Base-by-base conservation (phyloP, 2,888 invertebrate species). In the Sesia apiformis region DNA sequence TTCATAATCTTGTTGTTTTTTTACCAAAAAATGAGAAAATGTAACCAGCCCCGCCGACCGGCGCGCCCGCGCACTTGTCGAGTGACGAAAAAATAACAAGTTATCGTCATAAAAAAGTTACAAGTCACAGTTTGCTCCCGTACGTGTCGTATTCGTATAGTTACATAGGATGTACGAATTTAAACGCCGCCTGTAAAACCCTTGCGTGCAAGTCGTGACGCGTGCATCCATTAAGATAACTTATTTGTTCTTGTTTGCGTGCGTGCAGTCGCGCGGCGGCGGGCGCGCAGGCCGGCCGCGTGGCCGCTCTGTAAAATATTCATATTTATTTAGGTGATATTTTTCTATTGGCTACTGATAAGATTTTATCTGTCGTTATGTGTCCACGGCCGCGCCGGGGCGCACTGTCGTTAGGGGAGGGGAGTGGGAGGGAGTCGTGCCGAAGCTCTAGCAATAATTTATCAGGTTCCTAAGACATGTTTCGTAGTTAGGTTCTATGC, bases 271-370 rank as follows among this genome's bases (percentile, higher is more conserved):
- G 23, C 23, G 23, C 23, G 23, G 53, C 42, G 60, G 67, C 68
- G 2, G 66, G 58, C 64, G 67, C 66, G 65, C 57, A 63, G 63
- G 62, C 63, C 63, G 60, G 65, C 70, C 72, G 66, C 63, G 63
- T 63, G 68, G 58, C 69, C 69, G 74, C 74, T 74, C 76, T 74
- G 72, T 76, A 69, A 77, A 72, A 81, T 83, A 81, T 78, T 80
- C 77, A 86, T 87, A 86, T 87, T 87, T 88, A 85, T 88, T 89
- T 88, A 86, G 84, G 88, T 88, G 87, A 88, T 89, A 88, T 88
- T 89, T 89, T 89, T 89, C 85, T 89, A 88, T 88, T 84, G 88
- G 88, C 88, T 87, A 86, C 87, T 84, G 81, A 83, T 85, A 84
- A 85, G 85, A 82, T 84, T 81, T 83, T 79, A 83, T 81, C 81